Evolutionary conservation across 2,113 vertebrate genomes (phyloP), one percentile per base, ranked within the genome.

Genomic region (Hiodon alosoides): DNA sequence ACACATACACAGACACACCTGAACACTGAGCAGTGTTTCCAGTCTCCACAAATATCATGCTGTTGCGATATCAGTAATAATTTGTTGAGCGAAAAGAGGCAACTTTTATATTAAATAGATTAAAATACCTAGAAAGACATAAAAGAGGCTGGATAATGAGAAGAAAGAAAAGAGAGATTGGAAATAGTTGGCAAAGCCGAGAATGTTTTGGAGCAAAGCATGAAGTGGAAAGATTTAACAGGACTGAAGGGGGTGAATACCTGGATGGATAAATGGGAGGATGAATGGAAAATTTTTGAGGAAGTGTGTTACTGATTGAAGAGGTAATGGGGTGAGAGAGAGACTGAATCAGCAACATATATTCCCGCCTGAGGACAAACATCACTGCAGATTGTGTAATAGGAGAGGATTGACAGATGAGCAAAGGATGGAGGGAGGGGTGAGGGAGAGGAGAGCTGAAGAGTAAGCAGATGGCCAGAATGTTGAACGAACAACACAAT

Each of bases 281-380:
- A 31, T 31, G 76, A 77, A 83, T 71, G 73, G 77, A 69, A 16
- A 79, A 74, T 79, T 59, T 55, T 52, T 75, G 70, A 81, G 89
- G 78, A 85, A 83, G 84, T 79, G 80, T 89, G 83, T 91, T 91
- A 92, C 90, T 92, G 87, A 91, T 90, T 91, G 86, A 86, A 85
- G 80, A 88, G 86, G 87, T 92, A 92, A 90, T 91, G 90, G 82
- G 83, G 89, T 88, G 88, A 86, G 84, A 90, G 62, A 89, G 81
- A 65, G 67, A 76, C 89, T 90, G 90, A 90, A 87, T 91, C 90
- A 91, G 89, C 90, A 90, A 77, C 84, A 81, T 86, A 85, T 82
- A 84, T 81, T 84, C 78, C 80, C 87, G 78, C 84, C 71, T 76
- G 76, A 86, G 81, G 79, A 80, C 83, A 87, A 86, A 85, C 79